Percentiles rank a stretch among this genome's conserved stretches.
Conservation (phyloP, 2,888 invertebrate species). For the Eupithecia exiguata region DNA sequence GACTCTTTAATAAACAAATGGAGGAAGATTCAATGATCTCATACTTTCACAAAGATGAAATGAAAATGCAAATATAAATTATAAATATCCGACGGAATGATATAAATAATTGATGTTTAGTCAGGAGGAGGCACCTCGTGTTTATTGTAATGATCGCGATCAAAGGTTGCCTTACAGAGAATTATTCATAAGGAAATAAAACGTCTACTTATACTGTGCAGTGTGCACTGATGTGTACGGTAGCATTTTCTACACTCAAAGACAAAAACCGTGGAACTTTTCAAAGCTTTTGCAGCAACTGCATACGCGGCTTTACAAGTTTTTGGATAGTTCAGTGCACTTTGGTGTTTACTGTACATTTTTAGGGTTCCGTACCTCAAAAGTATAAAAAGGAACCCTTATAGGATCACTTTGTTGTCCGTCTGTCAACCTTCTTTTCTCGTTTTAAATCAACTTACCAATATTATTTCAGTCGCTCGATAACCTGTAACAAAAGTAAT, state of each 20-base stretch:
- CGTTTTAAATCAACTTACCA: conserved; percentile 22
- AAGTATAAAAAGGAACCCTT: too few species aligned
- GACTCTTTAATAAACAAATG: background rate
- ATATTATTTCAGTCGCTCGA: conserved; percentile 15
- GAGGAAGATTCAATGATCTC: background rate
- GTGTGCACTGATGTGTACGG: conserved; percentile 11
- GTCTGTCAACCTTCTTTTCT: too few species aligned
- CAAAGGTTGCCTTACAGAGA: conserved; percentile 50
- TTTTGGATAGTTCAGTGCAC: background rate
- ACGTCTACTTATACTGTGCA: background rate
- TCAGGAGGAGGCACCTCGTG: conserved; percentile 7
- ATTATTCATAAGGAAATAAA: conserved; percentile 56
- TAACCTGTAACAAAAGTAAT: conserved; percentile 18
- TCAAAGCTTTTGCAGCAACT: background rate
- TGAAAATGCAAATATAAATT: conserved; percentile 23
- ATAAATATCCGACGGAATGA: conserved; percentile 7
- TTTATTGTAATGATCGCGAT: conserved; percentile 42
- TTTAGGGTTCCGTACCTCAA: too few species aligned
- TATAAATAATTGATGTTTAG: conserved; percentile 23
- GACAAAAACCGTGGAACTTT: background rate
- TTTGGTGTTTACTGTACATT: background rate
- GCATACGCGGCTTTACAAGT: background rate
- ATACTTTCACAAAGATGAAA: background rate
- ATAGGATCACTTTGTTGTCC: too few species aligned
- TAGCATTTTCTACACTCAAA: background rate